Evolutionary conservation across 2,113 vertebrate genomes (phyloP).

Genomic region (Hyaena hyaena): DNA sequence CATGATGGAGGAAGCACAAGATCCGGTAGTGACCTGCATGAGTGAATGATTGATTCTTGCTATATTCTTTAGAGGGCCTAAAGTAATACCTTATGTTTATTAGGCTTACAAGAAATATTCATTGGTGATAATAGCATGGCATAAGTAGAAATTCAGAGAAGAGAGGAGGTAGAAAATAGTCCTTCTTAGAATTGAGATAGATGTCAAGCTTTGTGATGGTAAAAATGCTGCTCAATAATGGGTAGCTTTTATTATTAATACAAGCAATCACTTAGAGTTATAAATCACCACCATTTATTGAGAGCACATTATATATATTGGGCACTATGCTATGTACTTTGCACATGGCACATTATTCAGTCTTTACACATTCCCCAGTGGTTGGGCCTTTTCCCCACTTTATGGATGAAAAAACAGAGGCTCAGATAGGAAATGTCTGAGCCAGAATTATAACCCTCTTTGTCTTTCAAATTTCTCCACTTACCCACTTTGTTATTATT

Average conservation of each 20-base stretch:
- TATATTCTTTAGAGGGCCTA: constrained; percentile 7
- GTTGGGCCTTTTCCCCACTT: background rate
- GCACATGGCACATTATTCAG: background rate
- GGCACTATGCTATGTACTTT: background rate
- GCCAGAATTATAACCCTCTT: constrained; percentile 23
- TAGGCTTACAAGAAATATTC: constrained; percentile 70
- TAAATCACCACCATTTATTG: constrained; percentile 48
- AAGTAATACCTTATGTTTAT: constrained; percentile 56
- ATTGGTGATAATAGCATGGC: constrained; percentile 11
- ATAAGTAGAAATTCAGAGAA: constrained; percentile 68
- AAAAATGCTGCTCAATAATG: constrained; percentile 23
- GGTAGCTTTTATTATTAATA: constrained; percentile 69
- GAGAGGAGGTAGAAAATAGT: constrained; percentile 49
- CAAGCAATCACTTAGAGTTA: constrained; percentile 16
- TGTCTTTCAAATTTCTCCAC: background rate
- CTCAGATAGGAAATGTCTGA: background rate
- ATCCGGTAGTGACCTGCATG: background rate
- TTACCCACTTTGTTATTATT: background rate
- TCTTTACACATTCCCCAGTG: background rate
- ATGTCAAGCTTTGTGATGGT: constrained; percentile 16
- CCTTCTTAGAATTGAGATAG: constrained; percentile 61
- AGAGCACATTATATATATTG: background rate
- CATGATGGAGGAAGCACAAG: background rate
- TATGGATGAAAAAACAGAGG: background rate
- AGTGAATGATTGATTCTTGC: constrained; percentile 58